Evolutionary conservation across 2,888 invertebrate genomes (phyloP), one percentile per base, ranked within the genome.

Genomic region (Falcaria lacertinaria): DNA sequence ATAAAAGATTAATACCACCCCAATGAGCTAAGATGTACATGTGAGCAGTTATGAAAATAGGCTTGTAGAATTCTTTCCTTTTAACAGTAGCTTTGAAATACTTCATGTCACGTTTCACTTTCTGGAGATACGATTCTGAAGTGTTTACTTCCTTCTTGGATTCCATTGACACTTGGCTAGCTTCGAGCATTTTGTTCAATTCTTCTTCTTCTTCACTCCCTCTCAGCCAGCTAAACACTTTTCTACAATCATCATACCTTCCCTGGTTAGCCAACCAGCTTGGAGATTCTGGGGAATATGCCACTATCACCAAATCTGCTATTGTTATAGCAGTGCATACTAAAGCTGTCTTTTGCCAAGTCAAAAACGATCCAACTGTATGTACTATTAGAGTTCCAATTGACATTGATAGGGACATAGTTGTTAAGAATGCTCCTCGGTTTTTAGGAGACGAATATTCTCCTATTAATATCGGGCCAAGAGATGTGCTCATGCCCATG

Each of bases 211-310:
- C 77, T 0, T 60, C 64, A 7, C 80, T 64, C 8, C 92, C 92
- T 54, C 93, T 78, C 33, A 92, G 80, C 85, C 90, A 92, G 39
- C 85, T 74, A 17, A 92, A 91, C 0, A 91, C 85, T 25, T 74
- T 65, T 48, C 86, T 84, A 0, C 93, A 91, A 34, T 91, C 89
- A 0, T 85, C 83, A 1, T 85, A 75, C 17, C 82, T 80, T 0
- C 90, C 90, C 50, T 90, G 91, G 19, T 90, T 85, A 0, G 92
- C 83, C 28, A 94, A 62, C 92, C 93, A 94, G 46, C 89, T 88
- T 0, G 93, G 93, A 0, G 93, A 91, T 74, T 94, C 94, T 0
- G 92, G 92, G 0, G 84, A 81, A 36, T 66, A 70, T 7, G 76
- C 53, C 0, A 80, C 74, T 19, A 82, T 73, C 1, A 79, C 28